Conservation (phyloP, 2,888 invertebrate species). For the Deroplatys truncata region DNA sequence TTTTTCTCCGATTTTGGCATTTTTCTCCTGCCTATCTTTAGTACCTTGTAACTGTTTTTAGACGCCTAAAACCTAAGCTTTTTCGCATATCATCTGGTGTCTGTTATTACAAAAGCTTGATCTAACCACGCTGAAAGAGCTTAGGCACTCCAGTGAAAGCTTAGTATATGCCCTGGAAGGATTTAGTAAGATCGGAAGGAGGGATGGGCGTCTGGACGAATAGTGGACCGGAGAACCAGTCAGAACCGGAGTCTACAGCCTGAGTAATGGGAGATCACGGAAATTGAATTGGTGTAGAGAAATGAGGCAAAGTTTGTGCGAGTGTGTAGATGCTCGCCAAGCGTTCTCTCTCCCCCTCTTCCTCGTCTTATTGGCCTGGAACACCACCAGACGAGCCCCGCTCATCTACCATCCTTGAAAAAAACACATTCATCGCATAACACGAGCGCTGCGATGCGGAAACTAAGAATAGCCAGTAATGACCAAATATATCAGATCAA, state of each 20-base stretch:
- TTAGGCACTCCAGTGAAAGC: background rate
- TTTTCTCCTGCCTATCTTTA: too few relatives aligned
- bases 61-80: too few relatives aligned
- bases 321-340: background rate
- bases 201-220: background rate
- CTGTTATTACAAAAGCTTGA: background rate
- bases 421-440: background rate
- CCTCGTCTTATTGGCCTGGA: slow-evolving; percentile 16
- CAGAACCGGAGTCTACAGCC: slow-evolving; percentile 8
- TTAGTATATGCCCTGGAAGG: background rate
- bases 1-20: too few relatives aligned
- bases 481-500: too few relatives aligned
- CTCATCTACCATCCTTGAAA: background rate
- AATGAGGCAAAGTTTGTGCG: slow-evolving; percentile 27
- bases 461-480: background rate
- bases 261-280: slow-evolving; percentile 32
- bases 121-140: background rate
- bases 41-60: too few relatives aligned
- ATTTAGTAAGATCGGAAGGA: slow-evolving; percentile 5
- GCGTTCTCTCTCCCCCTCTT: background rate
- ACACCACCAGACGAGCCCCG: slow-evolving; percentile 13
- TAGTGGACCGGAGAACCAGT: background rate
- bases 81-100: too few relatives aligned
- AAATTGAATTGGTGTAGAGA: slow-evolving; percentile 32
- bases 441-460: background rate